A percentile compares a stretch with the other conserved stretches of the same genome.
phyloP scores from a whole-genome alignment of 2,797 vertebrate species.

The Pipistrellus pygmaeus region DNA sequence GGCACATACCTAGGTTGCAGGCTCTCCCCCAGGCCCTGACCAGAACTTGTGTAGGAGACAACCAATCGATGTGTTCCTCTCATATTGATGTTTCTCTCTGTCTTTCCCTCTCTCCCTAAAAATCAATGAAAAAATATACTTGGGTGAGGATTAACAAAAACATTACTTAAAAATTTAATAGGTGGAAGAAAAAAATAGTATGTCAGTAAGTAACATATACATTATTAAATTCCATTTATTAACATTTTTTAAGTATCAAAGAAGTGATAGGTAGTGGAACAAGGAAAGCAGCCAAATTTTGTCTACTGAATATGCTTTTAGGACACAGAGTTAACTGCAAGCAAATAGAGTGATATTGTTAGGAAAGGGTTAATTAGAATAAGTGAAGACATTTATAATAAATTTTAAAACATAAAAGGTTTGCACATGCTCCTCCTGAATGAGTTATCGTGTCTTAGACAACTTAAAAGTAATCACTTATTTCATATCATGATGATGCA shows the following conservation, averaged over 20 bases:
- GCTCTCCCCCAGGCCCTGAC: no score
- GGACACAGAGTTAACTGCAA: not conserved
- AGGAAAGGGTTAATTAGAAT: not conserved
- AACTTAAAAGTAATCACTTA: not conserved
- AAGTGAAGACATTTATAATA: constrained; percentile 19
- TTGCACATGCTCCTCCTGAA: not conserved
- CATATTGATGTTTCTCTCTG: no score
- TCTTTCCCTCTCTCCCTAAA: no score
- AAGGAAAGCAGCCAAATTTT: not conserved
- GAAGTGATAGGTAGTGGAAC: not conserved
- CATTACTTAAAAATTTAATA: not conserved
- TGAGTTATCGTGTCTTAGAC: not conserved
- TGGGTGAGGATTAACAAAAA: no score
- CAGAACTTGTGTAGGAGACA: no score
- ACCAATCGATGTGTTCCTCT: no score
- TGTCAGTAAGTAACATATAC: not conserved
- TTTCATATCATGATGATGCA: not conserved
- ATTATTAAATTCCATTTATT: not conserved
- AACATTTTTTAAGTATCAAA: not conserved
- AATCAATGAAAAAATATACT: no score
- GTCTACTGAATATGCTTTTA: not conserved
- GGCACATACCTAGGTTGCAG: no score
- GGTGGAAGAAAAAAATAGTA: not conserved
- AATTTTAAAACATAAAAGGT: not conserved
- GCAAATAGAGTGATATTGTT: not conserved